These are phyloP conservation scores for Pseudococcus viburni DNA, from an alignment of 2,888 invertebrate genomes.

Conservation along the genomic window DNA sequence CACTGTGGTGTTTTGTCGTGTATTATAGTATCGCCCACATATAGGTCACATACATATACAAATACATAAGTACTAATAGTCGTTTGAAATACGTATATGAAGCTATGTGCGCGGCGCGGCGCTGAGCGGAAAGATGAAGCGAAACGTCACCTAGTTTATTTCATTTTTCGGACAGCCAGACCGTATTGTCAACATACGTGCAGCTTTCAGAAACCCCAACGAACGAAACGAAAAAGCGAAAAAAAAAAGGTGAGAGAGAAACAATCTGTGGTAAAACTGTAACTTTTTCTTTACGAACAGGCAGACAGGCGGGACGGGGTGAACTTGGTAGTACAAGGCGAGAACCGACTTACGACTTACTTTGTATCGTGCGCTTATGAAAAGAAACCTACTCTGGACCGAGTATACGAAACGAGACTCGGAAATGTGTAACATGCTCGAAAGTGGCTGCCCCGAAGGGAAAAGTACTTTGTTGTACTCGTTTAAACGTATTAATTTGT, in stretches of 20 bases:
- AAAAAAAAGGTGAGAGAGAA: background rate
- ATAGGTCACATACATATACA: background rate
- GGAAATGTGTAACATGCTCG: conserved; percentile 44
- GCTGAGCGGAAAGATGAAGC: background rate
- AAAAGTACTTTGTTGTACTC: conserved; percentile 43
- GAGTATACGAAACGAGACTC: background rate
- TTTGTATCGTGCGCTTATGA: background rate
- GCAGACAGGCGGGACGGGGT: background rate
- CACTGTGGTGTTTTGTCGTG: background rate
- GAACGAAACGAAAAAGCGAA: background rate
- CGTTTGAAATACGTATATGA: background rate
- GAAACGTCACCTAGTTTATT: conserved; percentile 27
- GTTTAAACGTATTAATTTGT: conserved; percentile 48
- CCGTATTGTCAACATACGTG: background rate
- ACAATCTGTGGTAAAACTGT: background rate
- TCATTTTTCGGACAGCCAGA: background rate
- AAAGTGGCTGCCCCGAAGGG: conserved; percentile 35
- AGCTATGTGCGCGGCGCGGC: background rate
- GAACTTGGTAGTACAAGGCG: background rate
- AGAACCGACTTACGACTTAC: background rate
- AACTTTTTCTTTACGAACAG: background rate
- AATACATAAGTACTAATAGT: background rate
- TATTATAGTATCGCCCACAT: conserved; percentile 5
- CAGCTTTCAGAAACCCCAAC: background rate
- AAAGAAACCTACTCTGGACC: background rate